Evolutionary conservation across 2,888 invertebrate species (phyloP), one percentile per base, ranked within the genome.

Genomic region (Parnassius orleans): DNA sequence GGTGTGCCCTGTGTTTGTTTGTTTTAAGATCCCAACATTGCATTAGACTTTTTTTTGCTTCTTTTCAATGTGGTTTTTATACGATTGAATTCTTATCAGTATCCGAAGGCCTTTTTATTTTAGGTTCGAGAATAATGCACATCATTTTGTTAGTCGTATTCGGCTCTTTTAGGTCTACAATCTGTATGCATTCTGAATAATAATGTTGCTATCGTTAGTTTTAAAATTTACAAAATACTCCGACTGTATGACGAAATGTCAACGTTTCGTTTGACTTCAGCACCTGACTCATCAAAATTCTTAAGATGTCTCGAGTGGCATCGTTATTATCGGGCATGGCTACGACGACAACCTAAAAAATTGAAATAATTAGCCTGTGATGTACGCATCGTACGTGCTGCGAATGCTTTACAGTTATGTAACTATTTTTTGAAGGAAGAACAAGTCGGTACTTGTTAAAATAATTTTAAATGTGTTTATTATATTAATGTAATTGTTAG

Each of bases 1-100:
- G 80, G 80, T 84, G 82, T 81, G 80, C 81, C 83, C 84, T 79
- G 79, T 80, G 83, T 84, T 88, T 90, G 86, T 90, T 91, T 91
- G 90, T 90, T 91, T 91, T 90, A 90, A 79, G 83, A 82, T 86
- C 89, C 87, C 88, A 87, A 86, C 87, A 83, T 82, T 87, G 87
- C 88, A 88, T 89, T 91, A 84, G 80, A 78, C 81, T 87, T 87
- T 61, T n/a, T 33, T 82, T 87, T 89, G 78, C 81, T 81, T 77
- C 79, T 81, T 82, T 78, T 78, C 80, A 80, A 85, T 84, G 81
- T 85, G 84, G 84, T 85, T 85, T 84, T 81, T 83, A 83, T 81
- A 85, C 83, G 81, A 86, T 83, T 85, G 79, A 80, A 79, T 79
- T 74, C 78, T 87, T 89, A 90, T 88, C 87, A 84, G 79, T 74